Conservation (phyloP, 1,140 invertebrate genomes). For the Hycleus phaleratus region DNA sequence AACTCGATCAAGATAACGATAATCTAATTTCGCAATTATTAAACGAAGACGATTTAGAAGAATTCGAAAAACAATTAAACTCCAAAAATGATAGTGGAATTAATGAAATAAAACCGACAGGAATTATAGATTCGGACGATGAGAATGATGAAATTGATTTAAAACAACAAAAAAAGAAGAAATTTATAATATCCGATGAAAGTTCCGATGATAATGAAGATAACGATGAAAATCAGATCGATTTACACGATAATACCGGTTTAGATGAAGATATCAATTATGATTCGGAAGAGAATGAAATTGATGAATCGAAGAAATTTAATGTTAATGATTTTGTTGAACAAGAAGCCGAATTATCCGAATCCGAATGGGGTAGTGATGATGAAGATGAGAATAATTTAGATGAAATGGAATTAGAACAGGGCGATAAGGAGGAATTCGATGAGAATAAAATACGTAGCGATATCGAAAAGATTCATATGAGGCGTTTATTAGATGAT, state of each 20-base stretch:
- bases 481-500: slow-evolving; percentile 68
- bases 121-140: slow-evolving; percentile 34
- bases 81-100: slow-evolving; percentile 27
- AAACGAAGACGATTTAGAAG: slow-evolving; percentile 36
- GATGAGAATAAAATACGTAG: slow-evolving; percentile 56
- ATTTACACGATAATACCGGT: slow-evolving; percentile 36
- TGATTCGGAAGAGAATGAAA: slow-evolving; percentile 73
- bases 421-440: slow-evolving; percentile 51
- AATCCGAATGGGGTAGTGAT: slow-evolving; percentile 59
- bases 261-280: slow-evolving; percentile 46
- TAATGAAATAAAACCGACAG: slow-evolving; percentile 18
- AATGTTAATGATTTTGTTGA: slow-evolving; percentile 65
- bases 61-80: slow-evolving; percentile 36
- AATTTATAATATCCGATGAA: slow-evolving; percentile 36
- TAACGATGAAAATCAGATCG: slow-evolving; percentile 38
- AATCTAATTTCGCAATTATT: slow-evolving; percentile 35
- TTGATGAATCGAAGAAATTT: slow-evolving; percentile 39
- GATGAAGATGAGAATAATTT: slow-evolving; percentile 13
- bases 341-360: slow-evolving; percentile 78
- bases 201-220: slow-evolving; percentile 35
- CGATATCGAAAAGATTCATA: slow-evolving; percentile 63
- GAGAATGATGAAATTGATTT: slow-evolving; percentile 19
- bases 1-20: slow-evolving; percentile 28
- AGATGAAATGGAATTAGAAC: slow-evolving; percentile 6
- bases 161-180: slow-evolving; percentile 22